Evolutionary conservation across 2,888 invertebrate genomes (phyloP).

Genomic region (Acronicta alni): DNA sequence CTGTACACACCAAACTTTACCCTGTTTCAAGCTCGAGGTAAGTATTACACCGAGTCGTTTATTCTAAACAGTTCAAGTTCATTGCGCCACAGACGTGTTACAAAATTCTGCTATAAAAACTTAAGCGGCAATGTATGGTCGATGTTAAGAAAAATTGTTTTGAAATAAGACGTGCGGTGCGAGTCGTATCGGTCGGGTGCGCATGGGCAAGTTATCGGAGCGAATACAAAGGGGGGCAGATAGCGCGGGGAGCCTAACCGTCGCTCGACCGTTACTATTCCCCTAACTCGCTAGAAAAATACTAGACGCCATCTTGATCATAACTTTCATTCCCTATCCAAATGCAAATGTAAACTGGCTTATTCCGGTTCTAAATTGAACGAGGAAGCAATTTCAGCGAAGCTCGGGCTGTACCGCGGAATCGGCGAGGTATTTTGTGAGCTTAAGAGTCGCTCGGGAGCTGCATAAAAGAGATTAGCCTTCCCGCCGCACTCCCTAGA

Average conservation of each 20-base stretch:
- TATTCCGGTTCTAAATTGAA: constrained; percentile 74
- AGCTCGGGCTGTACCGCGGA: constrained; percentile 60
- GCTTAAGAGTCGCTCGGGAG: constrained; percentile 65
- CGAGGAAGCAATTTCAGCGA: constrained; percentile 74
- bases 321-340: constrained; percentile 65
- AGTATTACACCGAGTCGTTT: constrained; percentile 31
- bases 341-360: constrained; percentile 72
- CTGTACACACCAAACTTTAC: constrained; percentile 75
- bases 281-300: constrained; percentile 87
- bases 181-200: constrained; percentile 88
- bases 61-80: constrained; percentile 59
- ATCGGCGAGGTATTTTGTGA: constrained; percentile 65
- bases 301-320: constrained; percentile 84
- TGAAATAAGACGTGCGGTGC: constrained; percentile 83
- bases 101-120: constrained; percentile 62
- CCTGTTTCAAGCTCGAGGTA: constrained; percentile 64
- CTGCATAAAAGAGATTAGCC: constrained; percentile 79
- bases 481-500: constrained; percentile 69
- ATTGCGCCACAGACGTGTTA: constrained; percentile 72
- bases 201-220: constrained; percentile 89
- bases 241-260: constrained; percentile 88
- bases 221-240: constrained; percentile 89
- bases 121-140: constrained; percentile 77
- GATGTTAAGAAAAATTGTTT: constrained; percentile 79
- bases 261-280: constrained; percentile 88